These are phyloP conservation scores for Chaenocephalus aceratus DNA, from an alignment of 2,113 vertebrate genomes.

Conservation along the genomic window DNA sequence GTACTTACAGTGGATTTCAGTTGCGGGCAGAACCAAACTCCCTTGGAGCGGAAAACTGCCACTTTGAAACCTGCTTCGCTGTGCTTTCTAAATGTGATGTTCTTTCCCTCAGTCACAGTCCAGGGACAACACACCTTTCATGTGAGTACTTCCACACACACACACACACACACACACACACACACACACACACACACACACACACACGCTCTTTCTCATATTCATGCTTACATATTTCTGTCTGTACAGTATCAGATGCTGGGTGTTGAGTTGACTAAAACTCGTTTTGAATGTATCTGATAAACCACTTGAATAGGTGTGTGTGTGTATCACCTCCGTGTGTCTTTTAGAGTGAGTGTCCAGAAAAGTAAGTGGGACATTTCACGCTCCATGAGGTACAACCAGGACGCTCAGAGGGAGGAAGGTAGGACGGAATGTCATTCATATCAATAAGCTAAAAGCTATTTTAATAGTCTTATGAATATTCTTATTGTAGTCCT, in stretches of 20 bases:
- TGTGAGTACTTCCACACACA: constrained; percentile 83
- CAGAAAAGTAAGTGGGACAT: constrained; percentile 98
- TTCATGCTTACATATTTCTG: background rate
- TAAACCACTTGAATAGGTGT: background rate
- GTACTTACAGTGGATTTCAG: no score
- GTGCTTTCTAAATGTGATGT: background rate
- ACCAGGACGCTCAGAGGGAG: constrained; percentile 97
- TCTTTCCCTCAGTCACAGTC: constrained; percentile 81
- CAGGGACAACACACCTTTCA: constrained; percentile 92
- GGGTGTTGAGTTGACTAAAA: no score
- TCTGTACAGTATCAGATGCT: background rate
- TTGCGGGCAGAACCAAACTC: no score
- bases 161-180: constrained; percentile 5
- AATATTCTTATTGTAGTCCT: background rate
- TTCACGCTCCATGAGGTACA: constrained; percentile 92
- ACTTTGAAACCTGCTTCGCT: background rate
- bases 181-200: constrained; percentile 2
- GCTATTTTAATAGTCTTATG: no score
- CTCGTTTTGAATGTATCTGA: no score
- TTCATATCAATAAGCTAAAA: background rate
- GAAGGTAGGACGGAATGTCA: constrained; percentile 84
- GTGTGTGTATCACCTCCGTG: background rate
- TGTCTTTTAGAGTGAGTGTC: constrained; percentile 88
- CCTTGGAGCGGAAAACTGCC: background rate
- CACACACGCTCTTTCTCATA: background rate